These are phyloP conservation scores for Drosophila fuyamai DNA, from an alignment of 1,140 invertebrate genomes.

Conservation along the genomic window DNA sequence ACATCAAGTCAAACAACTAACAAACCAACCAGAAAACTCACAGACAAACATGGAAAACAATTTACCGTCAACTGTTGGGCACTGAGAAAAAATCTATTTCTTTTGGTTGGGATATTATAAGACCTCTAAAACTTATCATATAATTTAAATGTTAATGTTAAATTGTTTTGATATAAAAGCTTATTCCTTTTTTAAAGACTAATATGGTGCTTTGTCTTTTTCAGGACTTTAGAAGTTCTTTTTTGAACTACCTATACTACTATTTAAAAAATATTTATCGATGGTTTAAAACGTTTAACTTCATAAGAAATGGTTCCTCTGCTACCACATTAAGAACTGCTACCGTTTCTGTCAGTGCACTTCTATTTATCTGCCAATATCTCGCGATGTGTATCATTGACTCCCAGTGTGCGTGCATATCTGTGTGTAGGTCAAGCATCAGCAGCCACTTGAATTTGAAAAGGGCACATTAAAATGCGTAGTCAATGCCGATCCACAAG, in stretches of 20 bases:
- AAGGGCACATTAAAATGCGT: conserved; percentile 71
- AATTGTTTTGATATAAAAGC: too few species aligned
- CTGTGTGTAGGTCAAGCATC: conserved; percentile 59
- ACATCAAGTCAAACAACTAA: conserved; percentile 24
- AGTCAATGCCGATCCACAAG: conserved; percentile 74
- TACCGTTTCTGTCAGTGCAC: background rate
- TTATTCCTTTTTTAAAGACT: too few species aligned
- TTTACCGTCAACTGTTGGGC: conserved; percentile 43
- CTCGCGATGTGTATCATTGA: conserved; percentile 35
- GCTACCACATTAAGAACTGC: background rate
- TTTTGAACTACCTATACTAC: too few species aligned
- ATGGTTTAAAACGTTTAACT: too few species aligned
- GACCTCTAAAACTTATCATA: too few species aligned
- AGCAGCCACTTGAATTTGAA: conserved; percentile 53
- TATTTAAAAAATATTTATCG: too few species aligned
- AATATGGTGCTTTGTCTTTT: too few species aligned
- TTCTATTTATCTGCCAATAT: conserved; percentile 39
- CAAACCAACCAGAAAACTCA: conserved; percentile 29
- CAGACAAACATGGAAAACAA: conserved; percentile 43
- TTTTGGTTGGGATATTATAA: too few species aligned
- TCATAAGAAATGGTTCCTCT: background rate
- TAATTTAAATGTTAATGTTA: too few species aligned
- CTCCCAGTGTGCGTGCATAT: conserved; percentile 23
- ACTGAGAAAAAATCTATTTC: background rate
- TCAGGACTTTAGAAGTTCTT: too few species aligned